Conservation (phyloP, 2,888 invertebrate species). For the Horisme vitalbata region DNA sequence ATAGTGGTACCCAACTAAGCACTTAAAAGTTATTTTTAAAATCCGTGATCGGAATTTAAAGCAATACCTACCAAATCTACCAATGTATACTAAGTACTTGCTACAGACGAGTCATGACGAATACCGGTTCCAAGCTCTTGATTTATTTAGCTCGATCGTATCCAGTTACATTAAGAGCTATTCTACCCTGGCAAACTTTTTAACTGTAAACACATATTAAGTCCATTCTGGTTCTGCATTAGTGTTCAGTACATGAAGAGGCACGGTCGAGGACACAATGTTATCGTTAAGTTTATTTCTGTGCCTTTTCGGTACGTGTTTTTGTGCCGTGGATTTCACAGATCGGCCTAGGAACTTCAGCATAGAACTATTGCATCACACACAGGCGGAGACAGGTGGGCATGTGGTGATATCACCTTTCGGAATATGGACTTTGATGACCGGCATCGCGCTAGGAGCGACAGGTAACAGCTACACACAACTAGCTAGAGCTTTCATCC, state of each 20-base stretch:
- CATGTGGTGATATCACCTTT: constrained; percentile 76
- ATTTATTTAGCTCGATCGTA: constrained; percentile 21
- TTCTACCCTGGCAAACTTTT: constrained; percentile 12
- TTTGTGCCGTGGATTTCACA: constrained; percentile 61
- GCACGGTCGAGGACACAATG: constrained; percentile 56
- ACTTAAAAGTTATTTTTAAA: constrained; percentile 7
- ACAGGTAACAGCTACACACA: constrained; percentile 60
- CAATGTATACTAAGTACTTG: too few relatives aligned
- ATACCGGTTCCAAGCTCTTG: constrained; percentile 24
- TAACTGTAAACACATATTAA: constrained; percentile 43
- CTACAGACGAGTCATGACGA: constrained; percentile 10
- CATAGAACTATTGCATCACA: constrained; percentile 66
- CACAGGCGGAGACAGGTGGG: constrained; percentile 60
- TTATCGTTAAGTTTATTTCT: constrained; percentile 47
- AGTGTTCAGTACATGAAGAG: constrained; percentile 55
- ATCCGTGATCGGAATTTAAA: constrained; percentile 7
- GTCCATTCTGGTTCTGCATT: constrained; percentile 53
- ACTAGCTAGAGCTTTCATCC: constrained; percentile 58
- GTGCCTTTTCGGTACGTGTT: constrained; percentile 51
- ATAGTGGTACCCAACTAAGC: too few relatives aligned
- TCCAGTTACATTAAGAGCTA: constrained; percentile 20
- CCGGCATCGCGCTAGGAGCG: constrained; percentile 68
- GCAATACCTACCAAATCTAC: constrained; percentile 1
- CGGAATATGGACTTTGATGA: constrained; percentile 78
- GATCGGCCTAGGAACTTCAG: constrained; percentile 71